phyloP scores from a whole-genome alignment of 2,113 vertebrate genomes.

The Brienomyrus brachyistius region DNA sequence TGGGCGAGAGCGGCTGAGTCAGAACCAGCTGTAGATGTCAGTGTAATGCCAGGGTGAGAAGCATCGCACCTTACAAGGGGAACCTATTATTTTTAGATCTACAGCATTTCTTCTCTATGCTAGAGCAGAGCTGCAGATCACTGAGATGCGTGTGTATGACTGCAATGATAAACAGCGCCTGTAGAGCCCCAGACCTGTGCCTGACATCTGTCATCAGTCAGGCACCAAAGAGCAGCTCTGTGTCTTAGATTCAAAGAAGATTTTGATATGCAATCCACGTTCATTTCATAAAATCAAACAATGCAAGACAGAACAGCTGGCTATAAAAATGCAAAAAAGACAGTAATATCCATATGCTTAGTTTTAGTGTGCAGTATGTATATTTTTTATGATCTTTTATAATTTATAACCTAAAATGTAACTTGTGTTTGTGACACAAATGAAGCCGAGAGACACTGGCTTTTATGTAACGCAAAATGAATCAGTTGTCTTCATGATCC shows the following conservation, averaged over 20 bases:
- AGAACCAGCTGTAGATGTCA: conserved; percentile 5
- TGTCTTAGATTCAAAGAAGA: not conserved
- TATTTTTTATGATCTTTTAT: not conserved
- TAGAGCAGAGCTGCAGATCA: not conserved
- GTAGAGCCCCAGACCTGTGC: not conserved
- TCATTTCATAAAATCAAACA: not conserved
- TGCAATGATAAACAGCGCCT: not conserved
- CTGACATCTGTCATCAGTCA: not conserved
- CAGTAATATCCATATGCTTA: not conserved
- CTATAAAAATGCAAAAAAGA: not conserved
- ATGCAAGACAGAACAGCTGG: not conserved
- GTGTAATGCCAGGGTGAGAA: not conserved
- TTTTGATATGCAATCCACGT: not conserved
- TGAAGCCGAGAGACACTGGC: not conserved
- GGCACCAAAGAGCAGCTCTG: not conserved
- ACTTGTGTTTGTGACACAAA: not conserved
- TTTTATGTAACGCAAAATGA: not conserved
- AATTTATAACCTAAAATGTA: not conserved
- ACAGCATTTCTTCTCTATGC: not conserved
- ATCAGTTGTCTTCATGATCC: not conserved
- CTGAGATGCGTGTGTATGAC: not conserved
- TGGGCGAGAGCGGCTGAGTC: not conserved
- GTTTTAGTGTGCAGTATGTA: not conserved
- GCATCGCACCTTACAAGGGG: not conserved
- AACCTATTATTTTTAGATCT: conserved; percentile 5